Evolutionary conservation across 1,140 invertebrate species (phyloP), one percentile per base, ranked within the genome.

Genomic region (Metopolophium dirhodum): DNA sequence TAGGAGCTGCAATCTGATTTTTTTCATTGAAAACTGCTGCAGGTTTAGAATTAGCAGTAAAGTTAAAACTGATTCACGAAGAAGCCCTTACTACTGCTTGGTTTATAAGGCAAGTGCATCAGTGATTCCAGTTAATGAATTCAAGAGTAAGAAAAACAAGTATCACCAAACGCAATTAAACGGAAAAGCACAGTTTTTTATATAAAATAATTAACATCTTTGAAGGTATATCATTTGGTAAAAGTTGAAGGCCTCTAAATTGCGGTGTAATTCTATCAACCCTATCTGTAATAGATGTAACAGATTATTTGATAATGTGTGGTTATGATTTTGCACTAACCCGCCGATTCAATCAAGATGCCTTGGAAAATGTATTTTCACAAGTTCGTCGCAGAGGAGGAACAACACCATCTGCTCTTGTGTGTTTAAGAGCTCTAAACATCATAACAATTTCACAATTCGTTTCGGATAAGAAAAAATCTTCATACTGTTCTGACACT

Each of bases 21-120:
- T 86, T 86, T 86, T 86, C 83, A 47, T 86, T 86, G 22, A 86
- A 86, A 86, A 86, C 83, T 86, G 9, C 83, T 86, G 83, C 37
- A 86, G 83, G 37, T 86, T 86, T 86, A 86, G 45, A 45, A 86
- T 45, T 41, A 30, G 37, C 23, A 41, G 45, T 41, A 45, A 86
- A 86, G 26, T 86, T 86, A 86, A 41, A 86, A 86, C 18, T 86
- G 9, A 26, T 86, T 45, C 45, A 41, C 37, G 37, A 45, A 86
- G 83, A 41, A 86, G 26, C n/a, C n/a, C 45, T 86, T 26, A 86
- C 83, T 35, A 86, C 83, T 86, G 83, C 83, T 86, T 86, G 83
- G 37, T 86, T 86, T 47, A 86, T 86, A 47, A 86, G 45, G 26
- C 83, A 45, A 30, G 26, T 86, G 11, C 45, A 86, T 86, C 0